Conservation (phyloP, 2,797 vertebrate species). For the Chiroxiphia lanceolata region DNA sequence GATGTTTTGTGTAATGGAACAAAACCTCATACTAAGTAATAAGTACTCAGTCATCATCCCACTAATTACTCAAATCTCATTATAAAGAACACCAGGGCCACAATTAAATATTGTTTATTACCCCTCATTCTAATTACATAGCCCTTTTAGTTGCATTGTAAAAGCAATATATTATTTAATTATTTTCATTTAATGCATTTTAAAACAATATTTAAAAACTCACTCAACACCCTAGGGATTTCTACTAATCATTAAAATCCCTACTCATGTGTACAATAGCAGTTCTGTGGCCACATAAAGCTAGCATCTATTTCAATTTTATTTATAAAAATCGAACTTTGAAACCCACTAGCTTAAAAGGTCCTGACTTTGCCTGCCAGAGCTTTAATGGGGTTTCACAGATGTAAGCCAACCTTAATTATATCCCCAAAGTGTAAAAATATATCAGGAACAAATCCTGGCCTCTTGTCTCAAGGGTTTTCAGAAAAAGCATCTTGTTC, state of each 20-base stretch:
- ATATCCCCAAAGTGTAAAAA: neutral
- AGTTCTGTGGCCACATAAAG: neutral
- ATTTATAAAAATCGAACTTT: constrained; percentile 7
- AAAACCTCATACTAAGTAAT: constrained; percentile 50
- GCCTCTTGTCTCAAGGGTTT: neutral
- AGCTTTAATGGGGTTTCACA: neutral
- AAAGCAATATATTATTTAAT: constrained; percentile 38
- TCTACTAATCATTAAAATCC: constrained; percentile 10
- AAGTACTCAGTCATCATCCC: constrained; percentile 48
- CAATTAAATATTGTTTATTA: constrained; percentile 45
- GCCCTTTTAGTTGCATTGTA: constrained; percentile 1
- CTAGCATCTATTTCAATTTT: constrained; percentile 8
- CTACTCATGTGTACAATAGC: constrained; percentile 2
- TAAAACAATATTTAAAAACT: constrained; percentile 47
- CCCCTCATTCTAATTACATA: constrained; percentile 27
- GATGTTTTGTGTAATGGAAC: constrained; percentile 57
- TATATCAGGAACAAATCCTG: neutral
- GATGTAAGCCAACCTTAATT: neutral
- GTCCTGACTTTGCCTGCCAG: constrained; percentile 2
- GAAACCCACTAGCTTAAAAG: constrained; percentile 14
- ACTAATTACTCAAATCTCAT: constrained; percentile 57
- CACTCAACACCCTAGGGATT: neutral
- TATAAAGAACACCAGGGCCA: constrained; percentile 32
- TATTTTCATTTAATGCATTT: constrained; percentile 56
- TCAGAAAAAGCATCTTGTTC: neutral